Percentiles rank a stretch among this genome's conserved stretches.
phyloP scores from a whole-genome alignment of 30 jellyfish, hydroid and myxozoan genomes.

The Pelagia noctiluca region DNA sequence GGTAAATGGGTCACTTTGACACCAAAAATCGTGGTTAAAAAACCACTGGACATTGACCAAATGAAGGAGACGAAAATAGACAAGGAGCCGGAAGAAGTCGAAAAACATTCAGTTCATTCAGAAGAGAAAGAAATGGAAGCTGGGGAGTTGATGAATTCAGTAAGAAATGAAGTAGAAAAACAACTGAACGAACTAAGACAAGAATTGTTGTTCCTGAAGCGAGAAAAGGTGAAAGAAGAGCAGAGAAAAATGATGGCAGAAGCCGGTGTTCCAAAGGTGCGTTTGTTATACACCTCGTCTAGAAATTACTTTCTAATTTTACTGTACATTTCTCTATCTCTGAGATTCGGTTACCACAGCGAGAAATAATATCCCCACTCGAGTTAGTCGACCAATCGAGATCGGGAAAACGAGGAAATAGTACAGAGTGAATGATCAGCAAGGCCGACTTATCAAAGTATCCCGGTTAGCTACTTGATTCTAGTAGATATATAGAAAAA shows the following conservation, averaged over 20 bases:
- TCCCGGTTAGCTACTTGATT: no score
- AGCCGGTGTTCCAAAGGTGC: slow-evolving; percentile 73
- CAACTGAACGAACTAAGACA: slow-evolving; percentile 28
- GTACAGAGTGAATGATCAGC: no score
- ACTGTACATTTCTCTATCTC: no score
- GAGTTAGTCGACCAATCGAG: no score
- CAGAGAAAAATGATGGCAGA: slow-evolving; percentile 43
- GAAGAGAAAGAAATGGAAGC: not conserved
- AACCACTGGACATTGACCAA: not conserved
- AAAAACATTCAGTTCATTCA: not conserved
- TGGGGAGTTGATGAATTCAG: not conserved
- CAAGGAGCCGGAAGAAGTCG: not conserved
- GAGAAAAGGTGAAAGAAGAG: slow-evolving; percentile 49
- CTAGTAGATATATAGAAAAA: no score
- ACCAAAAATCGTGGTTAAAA: not conserved
- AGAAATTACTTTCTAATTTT: no score
- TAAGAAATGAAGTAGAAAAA: not conserved
- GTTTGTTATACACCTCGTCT: no score
- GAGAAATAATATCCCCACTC: no score
- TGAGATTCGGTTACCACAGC: no score
- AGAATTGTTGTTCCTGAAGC: slow-evolving; percentile 24
- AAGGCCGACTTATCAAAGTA: no score
- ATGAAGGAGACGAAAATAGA: not conserved
- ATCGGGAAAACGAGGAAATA: no score
- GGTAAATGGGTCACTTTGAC: not conserved